Base-by-base conservation (phyloP, 2,113 vertebrate species). In the Elanus axillaris region DNA sequence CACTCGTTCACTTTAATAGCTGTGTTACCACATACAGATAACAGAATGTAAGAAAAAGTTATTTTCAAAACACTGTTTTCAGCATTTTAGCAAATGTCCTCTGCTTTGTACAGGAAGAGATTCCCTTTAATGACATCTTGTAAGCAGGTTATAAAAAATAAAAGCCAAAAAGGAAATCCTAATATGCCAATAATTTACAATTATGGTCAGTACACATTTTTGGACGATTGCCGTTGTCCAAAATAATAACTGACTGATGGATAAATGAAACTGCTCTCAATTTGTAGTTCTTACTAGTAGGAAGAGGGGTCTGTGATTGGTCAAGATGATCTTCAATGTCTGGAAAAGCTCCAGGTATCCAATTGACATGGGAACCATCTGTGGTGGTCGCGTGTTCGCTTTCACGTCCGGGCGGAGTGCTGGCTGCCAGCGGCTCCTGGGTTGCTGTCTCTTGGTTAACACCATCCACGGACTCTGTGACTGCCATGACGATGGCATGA, bases 241-340 rank as follows among this genome's bases (percentile, higher is more conserved):
- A 55, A 60, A 74, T 8, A 60, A 64, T 7, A 91, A 53, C 20
- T n/a, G 47, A 53, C 31, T 19, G 45, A 47, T 2, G 3, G 36
- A 73, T 27, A 53, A 77, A 48, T n/a, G 34, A 73, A 86, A 92
- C 53, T 13, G 3, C 3, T 76, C 17, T 7, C 16, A 76, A 95
- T 74, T 34, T 20, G 23, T 31, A 47, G 12, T 43, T 88, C 95
- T 97, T 97, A 97, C 96, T 96, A 68, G 90, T 87, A 66, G 90
- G 52, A 66, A 84, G 56, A 88, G 91, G n/a, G 20, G 75, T 95
- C 62, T 92, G 82, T 15, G 92, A 27, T 23, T 16, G 78, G 47
- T 81, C 31, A 27, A 82, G 66, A 56, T 0, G 74, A 32, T 95
- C 94, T 45, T 95, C 92, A 50, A 21, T 9, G 10, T 78, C 77